Percentiles rank a stretch among this genome's conserved stretches.
phyloP scores from a whole-genome alignment of 2,888 invertebrate species.

The Pegoplata infirma region DNA sequence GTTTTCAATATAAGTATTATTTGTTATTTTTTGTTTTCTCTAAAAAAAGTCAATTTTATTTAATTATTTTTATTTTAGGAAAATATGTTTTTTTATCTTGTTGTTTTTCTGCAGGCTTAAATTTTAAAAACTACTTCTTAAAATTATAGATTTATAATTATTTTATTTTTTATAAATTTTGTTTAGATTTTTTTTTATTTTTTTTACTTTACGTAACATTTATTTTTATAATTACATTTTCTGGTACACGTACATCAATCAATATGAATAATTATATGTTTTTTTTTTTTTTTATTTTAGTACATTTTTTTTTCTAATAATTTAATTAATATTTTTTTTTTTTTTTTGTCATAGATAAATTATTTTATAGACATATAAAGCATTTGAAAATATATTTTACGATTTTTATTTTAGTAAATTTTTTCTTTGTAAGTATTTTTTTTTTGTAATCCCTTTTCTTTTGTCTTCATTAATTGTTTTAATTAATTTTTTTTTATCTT shows the following conservation, averaged over 20 bases:
- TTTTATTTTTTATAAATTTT: conserved; percentile 14
- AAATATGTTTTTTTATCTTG: conserved; percentile 46
- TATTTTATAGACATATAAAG: conserved; percentile 75
- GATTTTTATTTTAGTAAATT: conserved; percentile 40
- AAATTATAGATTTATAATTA: background rate
- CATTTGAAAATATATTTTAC: conserved; percentile 67
- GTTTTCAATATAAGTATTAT: conserved; percentile 27
- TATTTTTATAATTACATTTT: conserved; percentile 20
- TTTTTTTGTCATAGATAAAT: too few relatives aligned
- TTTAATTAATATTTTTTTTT: too few relatives aligned
- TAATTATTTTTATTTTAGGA: conserved; percentile 38
- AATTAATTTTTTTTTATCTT: conserved; percentile 1
- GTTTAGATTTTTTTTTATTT: conserved; percentile 19
- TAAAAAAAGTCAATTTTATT: conserved; percentile 31
- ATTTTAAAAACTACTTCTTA: conserved; percentile 53
- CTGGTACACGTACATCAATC: conserved; percentile 28
- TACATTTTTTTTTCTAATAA: conserved; percentile 21
- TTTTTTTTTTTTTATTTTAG: conserved; percentile 21
- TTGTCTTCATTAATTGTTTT: background rate
- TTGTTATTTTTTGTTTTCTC: conserved; percentile 10
- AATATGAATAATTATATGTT: conserved; percentile 35
- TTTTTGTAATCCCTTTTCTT: conserved; percentile 20
- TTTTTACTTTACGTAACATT: conserved; percentile 23
- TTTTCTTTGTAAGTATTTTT: conserved; percentile 56
- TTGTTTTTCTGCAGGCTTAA: conserved; percentile 55